Percentiles rank a stretch among this genome's conserved stretches.
phyloP scores from a whole-genome alignment of 53 echinoderm and acorn worm species.

The Echinarachnius parma region DNA sequence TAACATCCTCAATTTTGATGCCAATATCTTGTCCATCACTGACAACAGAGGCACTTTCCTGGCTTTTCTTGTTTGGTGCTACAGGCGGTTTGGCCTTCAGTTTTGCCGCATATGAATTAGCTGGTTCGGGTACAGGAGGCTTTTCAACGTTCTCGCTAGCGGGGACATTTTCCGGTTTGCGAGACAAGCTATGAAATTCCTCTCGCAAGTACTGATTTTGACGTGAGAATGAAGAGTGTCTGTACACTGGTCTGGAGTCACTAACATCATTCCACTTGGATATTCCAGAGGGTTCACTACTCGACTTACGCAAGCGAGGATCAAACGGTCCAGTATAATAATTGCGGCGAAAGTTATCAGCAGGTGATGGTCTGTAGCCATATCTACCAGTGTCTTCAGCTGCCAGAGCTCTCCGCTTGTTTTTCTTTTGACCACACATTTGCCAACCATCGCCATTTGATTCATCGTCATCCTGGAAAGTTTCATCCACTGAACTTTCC shows the following conservation, averaged over 20 bases:
- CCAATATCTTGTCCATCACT: neutral
- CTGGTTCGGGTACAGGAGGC: conserved; percentile 15
- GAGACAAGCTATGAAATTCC: conserved; percentile 10
- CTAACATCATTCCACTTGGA: conserved; percentile 25
- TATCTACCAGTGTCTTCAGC: conserved; percentile 9
- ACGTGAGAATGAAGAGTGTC: conserved; percentile 30
- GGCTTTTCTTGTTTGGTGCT: conserved; percentile 27
- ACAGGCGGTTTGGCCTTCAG: conserved; percentile 36
- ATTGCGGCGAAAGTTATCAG: conserved; percentile 22
- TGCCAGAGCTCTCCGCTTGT: conserved; percentile 13
- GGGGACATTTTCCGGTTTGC: conserved; percentile 5
- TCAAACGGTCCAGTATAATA: conserved; percentile 36
- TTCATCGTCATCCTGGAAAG: conserved; percentile 24
- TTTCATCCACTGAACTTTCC: conserved; percentile 33
- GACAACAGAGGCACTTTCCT: conserved; percentile 3
- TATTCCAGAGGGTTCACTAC: conserved; percentile 42
- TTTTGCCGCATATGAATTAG: conserved; percentile 33
- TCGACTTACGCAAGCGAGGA: conserved; percentile 21
- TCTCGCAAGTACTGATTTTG: conserved; percentile 2
- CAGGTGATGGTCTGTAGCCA: neutral
- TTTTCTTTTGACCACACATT: conserved; percentile 16
- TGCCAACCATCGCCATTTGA: conserved; percentile 34
- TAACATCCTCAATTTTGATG: neutral
- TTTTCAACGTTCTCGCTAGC: conserved; percentile 23
- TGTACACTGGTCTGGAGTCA: conserved; percentile 9